A percentile compares a stretch with the other conserved stretches of the same genome.
phyloP scores from a whole-genome alignment of 1,140 invertebrate species.

The Drosophila micromelanica region DNA sequence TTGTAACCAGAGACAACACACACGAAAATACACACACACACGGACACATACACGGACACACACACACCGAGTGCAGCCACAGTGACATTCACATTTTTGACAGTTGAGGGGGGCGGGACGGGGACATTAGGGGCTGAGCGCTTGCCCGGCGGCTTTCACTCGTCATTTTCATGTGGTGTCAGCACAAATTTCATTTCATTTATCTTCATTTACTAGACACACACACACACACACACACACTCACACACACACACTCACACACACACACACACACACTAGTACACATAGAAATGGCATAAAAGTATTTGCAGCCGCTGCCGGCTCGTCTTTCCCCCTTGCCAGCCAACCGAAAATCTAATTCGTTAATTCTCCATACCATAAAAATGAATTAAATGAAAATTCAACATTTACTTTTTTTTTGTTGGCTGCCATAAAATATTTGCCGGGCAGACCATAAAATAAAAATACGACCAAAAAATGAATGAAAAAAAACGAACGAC shows the following conservation, averaged over 20 bases:
- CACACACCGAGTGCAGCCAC: conserved; percentile 24
- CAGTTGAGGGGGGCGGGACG: conserved; percentile 3
- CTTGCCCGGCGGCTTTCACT: conserved; percentile 31
- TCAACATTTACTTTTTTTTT: conserved; percentile 59
- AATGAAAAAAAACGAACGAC: conserved; percentile 35
- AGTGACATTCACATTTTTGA: conserved; percentile 47
- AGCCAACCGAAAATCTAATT: conserved; percentile 47
- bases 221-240: conserved; percentile 14
- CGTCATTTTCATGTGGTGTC: conserved; percentile 70
- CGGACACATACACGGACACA: conserved; percentile 31
- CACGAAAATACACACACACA: conserved; percentile 20
- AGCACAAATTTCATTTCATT: conserved; percentile 77
- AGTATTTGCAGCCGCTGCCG: too few relatives aligned
- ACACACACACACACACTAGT: conserved; percentile 19
- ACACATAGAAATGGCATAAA: neutral
- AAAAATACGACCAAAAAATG: too few relatives aligned
- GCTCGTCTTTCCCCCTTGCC: neutral
- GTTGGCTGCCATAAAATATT: conserved; percentile 13
- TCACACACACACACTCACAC: conserved; percentile 17
- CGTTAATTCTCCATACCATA: conserved; percentile 76
- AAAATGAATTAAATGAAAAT: conserved; percentile 62
- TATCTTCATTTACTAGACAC: conserved; percentile 71
- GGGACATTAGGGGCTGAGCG: neutral
- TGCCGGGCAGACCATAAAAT: conserved; percentile 5
- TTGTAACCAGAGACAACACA: conserved; percentile 48